Percentiles rank a stretch among this genome's conserved stretches.
Conservation (phyloP, 2,797 vertebrate genomes). For the Manis crassicaudata region DNA sequence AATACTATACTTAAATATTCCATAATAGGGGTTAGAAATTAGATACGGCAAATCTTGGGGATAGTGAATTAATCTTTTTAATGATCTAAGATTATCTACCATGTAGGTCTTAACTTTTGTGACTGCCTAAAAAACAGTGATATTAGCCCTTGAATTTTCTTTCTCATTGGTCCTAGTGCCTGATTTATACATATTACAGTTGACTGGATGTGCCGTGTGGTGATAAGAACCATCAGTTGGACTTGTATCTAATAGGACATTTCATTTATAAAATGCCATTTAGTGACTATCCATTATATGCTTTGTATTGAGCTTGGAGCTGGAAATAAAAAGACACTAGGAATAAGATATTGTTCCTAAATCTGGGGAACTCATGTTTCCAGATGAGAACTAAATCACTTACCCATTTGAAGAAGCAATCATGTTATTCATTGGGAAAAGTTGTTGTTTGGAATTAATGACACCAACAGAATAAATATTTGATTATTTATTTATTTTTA, state of each 20-base stretch:
- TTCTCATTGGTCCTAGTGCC: background rate
- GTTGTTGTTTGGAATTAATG: conserved; percentile 13
- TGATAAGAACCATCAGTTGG: background rate
- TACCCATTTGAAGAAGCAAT: background rate
- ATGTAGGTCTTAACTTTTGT: conserved; percentile 46
- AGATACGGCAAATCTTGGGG: conserved; percentile 4
- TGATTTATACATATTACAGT: background rate
- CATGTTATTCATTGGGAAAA: conserved; percentile 17
- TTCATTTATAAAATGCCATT: conserved; percentile 45
- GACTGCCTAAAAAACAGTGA: background rate
- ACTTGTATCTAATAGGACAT: background rate
- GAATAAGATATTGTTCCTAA: background rate
- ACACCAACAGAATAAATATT: background rate
- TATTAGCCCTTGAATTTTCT: background rate
- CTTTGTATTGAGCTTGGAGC: background rate
- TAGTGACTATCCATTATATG: background rate
- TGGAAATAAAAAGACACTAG: conserved; percentile 7
- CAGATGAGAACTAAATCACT: background rate
- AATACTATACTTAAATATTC: background rate
- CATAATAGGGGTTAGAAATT: conserved; percentile 8
- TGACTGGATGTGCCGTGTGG: background rate
- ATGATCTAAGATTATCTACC: conserved; percentile 17
- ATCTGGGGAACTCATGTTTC: background rate
- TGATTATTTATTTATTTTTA: background rate
- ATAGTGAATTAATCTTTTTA: conserved; percentile 42